Evolutionary conservation across 2,888 invertebrate species (phyloP).

Genomic region (Dysmachus trigonus): DNA sequence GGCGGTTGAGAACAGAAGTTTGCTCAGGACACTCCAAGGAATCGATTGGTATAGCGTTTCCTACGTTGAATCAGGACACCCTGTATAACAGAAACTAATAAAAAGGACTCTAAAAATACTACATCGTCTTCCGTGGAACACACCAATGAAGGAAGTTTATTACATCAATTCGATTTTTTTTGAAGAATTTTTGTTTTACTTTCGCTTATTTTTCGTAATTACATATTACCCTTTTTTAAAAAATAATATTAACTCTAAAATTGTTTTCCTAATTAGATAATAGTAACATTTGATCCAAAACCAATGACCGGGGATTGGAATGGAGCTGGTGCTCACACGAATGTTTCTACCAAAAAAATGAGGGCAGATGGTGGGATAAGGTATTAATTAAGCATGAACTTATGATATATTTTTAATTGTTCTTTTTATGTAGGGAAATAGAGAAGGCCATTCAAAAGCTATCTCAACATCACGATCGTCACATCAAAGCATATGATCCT

Average conservation of each 20-base stretch:
- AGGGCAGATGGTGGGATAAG: slow-evolving; percentile 86
- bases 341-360: slow-evolving; percentile 95
- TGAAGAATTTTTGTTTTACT: too few relatives aligned
- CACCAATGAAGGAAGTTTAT: too few relatives aligned
- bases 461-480: slow-evolving; percentile 88
- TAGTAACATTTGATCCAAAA: slow-evolving; percentile 79
- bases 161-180: too few relatives aligned
- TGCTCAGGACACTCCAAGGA: too few relatives aligned
- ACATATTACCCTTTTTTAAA: too few relatives aligned
- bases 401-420: slow-evolving; percentile 69
- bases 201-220: too few relatives aligned
- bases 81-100: too few relatives aligned
- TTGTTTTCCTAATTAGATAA: slow-evolving; percentile 55
- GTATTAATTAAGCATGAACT: slow-evolving; percentile 59
- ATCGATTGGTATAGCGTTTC: too few relatives aligned
- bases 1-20: too few relatives aligned
- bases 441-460: slow-evolving; percentile 95
- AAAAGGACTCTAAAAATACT: too few relatives aligned
- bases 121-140: too few relatives aligned
- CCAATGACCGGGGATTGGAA: slow-evolving; percentile 89
- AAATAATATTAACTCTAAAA: not conserved
- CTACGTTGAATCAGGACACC: too few relatives aligned
- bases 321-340: slow-evolving; percentile 95
- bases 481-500: slow-evolving; percentile 97
- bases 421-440: slow-evolving; percentile 74